Evolutionary conservation across 2,797 vertebrate species (phyloP).

Genomic region (Cercopithecus mitis): DNA sequence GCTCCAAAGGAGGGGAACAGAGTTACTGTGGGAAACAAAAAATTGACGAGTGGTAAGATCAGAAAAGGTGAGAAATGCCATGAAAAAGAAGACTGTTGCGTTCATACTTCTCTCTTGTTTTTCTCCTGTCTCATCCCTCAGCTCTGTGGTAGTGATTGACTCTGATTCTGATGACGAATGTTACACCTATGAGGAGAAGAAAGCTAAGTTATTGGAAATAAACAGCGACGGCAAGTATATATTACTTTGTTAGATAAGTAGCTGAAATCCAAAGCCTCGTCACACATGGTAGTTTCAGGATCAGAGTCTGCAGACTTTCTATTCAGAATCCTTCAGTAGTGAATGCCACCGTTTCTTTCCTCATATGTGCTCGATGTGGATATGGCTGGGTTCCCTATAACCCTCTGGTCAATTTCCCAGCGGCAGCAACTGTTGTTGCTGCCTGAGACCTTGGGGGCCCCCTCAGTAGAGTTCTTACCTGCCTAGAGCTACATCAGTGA

Average conservation of each 20-base stretch:
- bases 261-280: neutral
- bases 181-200: neutral
- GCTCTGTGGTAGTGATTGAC: neutral
- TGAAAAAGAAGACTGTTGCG: neutral
- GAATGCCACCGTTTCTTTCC: neutral
- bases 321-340: neutral
- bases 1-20: neutral
- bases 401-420: neutral
- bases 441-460: neutral
- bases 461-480: neutral
- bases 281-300: neutral
- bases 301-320: neutral
- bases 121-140: neutral
- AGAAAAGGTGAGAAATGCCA: neutral
- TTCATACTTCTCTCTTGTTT: slow-evolving; percentile 30
- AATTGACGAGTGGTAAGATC: neutral
- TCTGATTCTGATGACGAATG: neutral
- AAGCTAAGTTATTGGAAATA: neutral
- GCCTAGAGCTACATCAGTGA: neutral
- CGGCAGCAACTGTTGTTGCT: neutral
- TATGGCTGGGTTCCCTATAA: neutral
- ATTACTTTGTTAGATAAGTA: neutral
- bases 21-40: neutral
- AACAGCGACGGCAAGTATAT: slow-evolving; percentile 51
- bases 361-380: neutral